Base-by-base conservation (phyloP, 2,888 invertebrate genomes). In the Sphaerophoria taeniata region DNA sequence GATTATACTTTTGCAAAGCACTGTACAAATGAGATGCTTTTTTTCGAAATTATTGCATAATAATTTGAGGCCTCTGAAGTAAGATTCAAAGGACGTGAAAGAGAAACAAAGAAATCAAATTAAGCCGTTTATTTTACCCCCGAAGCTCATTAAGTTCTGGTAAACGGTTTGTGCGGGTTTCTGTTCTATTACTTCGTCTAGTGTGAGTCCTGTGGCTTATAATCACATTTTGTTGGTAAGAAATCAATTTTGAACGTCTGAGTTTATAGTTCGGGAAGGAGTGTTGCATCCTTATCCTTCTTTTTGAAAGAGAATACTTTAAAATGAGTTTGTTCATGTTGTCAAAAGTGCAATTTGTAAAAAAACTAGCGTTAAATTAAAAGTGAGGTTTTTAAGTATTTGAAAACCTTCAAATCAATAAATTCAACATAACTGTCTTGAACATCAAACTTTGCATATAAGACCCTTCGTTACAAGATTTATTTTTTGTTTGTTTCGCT, bases 391-490 rank as follows among this genome's bases (percentile, higher is more conserved):
- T 9, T 39, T 9, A 2, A 6, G 39, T 39, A 39, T 39, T 39
- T 39, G 2, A 39, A 43, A 43, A 7, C 9, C 12, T 11, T 12
- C 12, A 6, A 24, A 24, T 2, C 24, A 24, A 24, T 24, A 2
- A 24, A 24, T 24, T 24, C 31, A 55, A 14, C 55, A 9, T 6
- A 56, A 36, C 56, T 34, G 34, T 33, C 9, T 34, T 4, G 14
- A 56, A 2, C 34, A 56, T 9, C 6, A 34, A 34, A 7, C 43
- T 9, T 43, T 43, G 43, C 43, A 43, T 43, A 43, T 43, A 43
- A 51, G 53, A 53, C 31, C 45, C 61, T 61, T 47, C 33, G 31
- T 61, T 24, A 61, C 61, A 61, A 2, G 61, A 31, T 24, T 61
- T 45, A 14, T 31, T 31, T 6, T 49, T 53, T 53, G 4, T 31